These are phyloP conservation scores for Lepus townsendii DNA, from an alignment of 2,797 vertebrate genomes.

Conservation along the genomic window DNA sequence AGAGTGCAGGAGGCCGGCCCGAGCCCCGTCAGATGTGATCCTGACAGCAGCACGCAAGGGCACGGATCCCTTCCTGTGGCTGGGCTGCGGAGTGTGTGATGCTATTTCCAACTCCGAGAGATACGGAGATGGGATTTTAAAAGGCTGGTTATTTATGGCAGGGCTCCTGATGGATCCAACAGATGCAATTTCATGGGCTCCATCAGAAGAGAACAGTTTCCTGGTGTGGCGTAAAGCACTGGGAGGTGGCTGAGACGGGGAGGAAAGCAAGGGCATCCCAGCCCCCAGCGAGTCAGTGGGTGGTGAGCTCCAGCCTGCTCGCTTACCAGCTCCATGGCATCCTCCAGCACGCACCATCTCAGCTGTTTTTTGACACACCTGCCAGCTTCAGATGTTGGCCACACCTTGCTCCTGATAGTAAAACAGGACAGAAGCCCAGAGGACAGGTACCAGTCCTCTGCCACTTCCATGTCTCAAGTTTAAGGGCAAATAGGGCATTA, in stretches of 20 bases:
- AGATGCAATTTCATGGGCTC: slow-evolving; percentile 79
- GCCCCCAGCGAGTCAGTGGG: neutral
- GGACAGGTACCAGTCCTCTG: neutral
- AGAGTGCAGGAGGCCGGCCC: neutral
- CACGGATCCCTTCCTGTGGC: slow-evolving; percentile 67
- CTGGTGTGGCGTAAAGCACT: slow-evolving; percentile 32
- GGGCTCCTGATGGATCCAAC: slow-evolving; percentile 79
- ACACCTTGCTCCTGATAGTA: neutral
- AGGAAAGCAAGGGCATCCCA: neutral
- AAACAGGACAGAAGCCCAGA: neutral
- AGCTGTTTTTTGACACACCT: neutral
- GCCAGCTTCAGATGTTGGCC: neutral
- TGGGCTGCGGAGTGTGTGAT: neutral
- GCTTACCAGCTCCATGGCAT: neutral
- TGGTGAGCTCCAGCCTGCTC: neutral
- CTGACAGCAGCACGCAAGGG: slow-evolving; percentile 42
- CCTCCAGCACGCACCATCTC: neutral
- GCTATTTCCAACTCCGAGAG: slow-evolving; percentile 71
- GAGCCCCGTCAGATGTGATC: neutral
- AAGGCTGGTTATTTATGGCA: slow-evolving; percentile 81
- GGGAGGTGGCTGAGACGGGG: neutral
- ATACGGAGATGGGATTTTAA: slow-evolving; percentile 81
- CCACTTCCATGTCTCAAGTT: neutral
- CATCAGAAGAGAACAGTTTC: slow-evolving; percentile 72
- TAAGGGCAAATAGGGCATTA: neutral